phyloP scores from a whole-genome alignment of 2,113 vertebrate genomes.

The Anser brachyrhynchus region DNA sequence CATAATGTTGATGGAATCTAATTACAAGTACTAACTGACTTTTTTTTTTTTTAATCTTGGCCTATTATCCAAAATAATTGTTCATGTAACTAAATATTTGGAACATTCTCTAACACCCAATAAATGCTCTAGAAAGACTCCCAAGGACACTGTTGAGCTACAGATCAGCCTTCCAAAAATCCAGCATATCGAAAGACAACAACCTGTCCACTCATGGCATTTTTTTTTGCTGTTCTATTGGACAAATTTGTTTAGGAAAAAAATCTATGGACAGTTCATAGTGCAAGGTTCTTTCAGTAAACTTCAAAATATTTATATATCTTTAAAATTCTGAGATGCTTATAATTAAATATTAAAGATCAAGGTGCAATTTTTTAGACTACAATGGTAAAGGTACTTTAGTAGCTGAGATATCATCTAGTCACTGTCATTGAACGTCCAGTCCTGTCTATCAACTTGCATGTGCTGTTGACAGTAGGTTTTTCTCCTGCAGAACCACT shows the following conservation, averaged over 20 bases:
- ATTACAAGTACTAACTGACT: neutral
- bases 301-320: neutral
- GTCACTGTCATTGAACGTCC: neutral
- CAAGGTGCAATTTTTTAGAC: neutral
- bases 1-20: neutral
- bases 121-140: neutral
- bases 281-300: neutral
- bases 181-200: neutral
- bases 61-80: neutral
- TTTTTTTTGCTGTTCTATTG: neutral
- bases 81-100: neutral
- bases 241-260: neutral
- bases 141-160: neutral
- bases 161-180: neutral
- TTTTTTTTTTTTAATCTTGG: neutral
- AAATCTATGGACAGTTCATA: neutral
- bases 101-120: neutral
- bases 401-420: neutral
- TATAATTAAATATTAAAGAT: conserved; percentile 54
- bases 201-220: neutral
- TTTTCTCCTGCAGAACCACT: neutral
- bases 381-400: neutral
- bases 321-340: conserved; percentile 31
- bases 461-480: neutral
- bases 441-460: neutral